phyloP scores from a whole-genome alignment of 2,888 invertebrate genomes.

The Eretmocerus hayati region DNA sequence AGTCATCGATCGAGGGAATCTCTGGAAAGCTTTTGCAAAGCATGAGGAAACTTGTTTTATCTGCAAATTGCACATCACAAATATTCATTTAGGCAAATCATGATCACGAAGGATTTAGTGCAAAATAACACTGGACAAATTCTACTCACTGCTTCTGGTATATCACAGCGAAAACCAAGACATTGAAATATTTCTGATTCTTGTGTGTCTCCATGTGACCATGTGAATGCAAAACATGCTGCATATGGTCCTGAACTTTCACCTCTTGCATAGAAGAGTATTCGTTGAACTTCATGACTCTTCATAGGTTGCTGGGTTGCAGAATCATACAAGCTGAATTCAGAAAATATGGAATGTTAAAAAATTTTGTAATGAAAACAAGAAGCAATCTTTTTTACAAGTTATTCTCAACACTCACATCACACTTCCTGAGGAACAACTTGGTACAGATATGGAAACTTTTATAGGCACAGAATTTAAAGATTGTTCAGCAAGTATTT shows the following conservation, averaged over 20 bases:
- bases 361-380: neutral
- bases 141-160: slow-evolving; percentile 78
- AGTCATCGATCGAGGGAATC: slow-evolving; percentile 76
- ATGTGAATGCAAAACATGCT: slow-evolving; percentile 97
- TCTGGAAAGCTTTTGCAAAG: slow-evolving; percentile 91
- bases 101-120: neutral
- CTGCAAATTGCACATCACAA: no score
- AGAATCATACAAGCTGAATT: slow-evolving; percentile 72
- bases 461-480: slow-evolving; percentile 71
- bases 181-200: slow-evolving; percentile 91
- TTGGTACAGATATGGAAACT: slow-evolving; percentile 87
- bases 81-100: no score
- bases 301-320: slow-evolving; percentile 70
- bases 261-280: slow-evolving; percentile 91
- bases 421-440: slow-evolving; percentile 85
- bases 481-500: slow-evolving; percentile 66
- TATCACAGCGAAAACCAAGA: slow-evolving; percentile 94
- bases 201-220: slow-evolving; percentile 85
- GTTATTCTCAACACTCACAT: slow-evolving; percentile 60
- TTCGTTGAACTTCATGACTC: slow-evolving; percentile 84
- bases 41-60: slow-evolving; percentile 55
- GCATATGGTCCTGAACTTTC: slow-evolving; percentile 73
- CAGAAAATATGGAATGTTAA: neutral
- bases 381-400: neutral
- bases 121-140: neutral